phyloP scores from a whole-genome alignment of 2,113 vertebrate species.

The Lamprologus lemairii region DNA sequence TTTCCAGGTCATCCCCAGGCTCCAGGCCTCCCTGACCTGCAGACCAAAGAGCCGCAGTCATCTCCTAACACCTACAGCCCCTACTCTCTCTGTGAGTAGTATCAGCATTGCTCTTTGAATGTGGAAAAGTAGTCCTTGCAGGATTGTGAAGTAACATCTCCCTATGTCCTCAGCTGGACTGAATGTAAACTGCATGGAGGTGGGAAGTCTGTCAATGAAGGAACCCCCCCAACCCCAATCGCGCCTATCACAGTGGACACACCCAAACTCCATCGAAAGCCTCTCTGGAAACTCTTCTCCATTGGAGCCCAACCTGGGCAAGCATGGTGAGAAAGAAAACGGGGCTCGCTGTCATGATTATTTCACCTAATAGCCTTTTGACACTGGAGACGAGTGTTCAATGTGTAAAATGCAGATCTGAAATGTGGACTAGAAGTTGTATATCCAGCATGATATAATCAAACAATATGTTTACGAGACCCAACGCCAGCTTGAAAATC shows the following conservation, averaged over 20 bases:
- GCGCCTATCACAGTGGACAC: slow-evolving; percentile 97
- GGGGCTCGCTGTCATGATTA: too few species aligned
- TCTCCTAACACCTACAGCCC: slow-evolving; percentile 88
- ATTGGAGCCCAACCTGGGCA: slow-evolving; percentile 86
- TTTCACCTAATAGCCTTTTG: background rate
- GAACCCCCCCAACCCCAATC: slow-evolving; percentile 94
- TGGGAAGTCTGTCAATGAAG: slow-evolving; percentile 88
- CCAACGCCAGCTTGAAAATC: background rate
- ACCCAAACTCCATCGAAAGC: slow-evolving; percentile 90
- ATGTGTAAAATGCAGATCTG: background rate
- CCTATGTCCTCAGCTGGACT: slow-evolving; percentile 79
- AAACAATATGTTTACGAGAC: background rate
- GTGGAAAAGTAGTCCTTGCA: background rate
- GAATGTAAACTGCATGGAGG: slow-evolving; percentile 93
- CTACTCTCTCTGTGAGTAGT: slow-evolving; percentile 86
- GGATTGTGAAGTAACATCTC: background rate
- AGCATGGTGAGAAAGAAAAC: slow-evolving; percentile 77
- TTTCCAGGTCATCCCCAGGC: slow-evolving; percentile 87
- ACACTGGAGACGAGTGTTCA: background rate
- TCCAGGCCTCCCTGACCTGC: slow-evolving; percentile 89
- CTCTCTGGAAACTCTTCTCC: slow-evolving; percentile 87
- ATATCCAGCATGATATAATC: background rate
- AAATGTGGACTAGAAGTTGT: background rate
- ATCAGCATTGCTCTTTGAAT: background rate
- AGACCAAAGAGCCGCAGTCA: slow-evolving; percentile 99